phyloP scores from a whole-genome alignment of 2,888 invertebrate genomes.

The Kuschelorhynchus macadamiae region DNA sequence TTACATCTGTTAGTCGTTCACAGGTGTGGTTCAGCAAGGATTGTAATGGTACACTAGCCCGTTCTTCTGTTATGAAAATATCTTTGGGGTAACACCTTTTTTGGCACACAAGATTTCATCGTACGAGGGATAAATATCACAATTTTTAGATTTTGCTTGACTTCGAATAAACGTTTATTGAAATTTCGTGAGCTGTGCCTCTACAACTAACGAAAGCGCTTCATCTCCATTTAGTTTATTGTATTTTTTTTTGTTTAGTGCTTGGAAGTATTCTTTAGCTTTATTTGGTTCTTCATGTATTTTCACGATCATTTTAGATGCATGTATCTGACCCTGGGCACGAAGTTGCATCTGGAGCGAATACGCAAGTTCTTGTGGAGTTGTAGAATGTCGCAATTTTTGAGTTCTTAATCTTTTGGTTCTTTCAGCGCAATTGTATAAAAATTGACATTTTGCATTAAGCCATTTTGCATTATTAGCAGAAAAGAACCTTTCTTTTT shows the following conservation, averaged over 20 bases:
- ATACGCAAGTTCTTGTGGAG: constrained; percentile 10
- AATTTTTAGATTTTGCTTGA: constrained; percentile 11
- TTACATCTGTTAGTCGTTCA: constrained; percentile 1
- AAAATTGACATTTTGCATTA: no score
- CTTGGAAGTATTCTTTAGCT: background rate
- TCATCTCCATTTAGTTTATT: background rate
- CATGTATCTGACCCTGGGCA: constrained; percentile 11
- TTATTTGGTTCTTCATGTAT: constrained; percentile 7
- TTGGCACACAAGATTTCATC: constrained; percentile 9
- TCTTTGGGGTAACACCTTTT: constrained; percentile 10
- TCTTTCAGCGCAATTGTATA: constrained; percentile 7
- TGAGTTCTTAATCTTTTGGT: constrained; percentile 9
- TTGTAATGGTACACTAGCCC: no score
- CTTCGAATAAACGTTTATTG: constrained; percentile 2
- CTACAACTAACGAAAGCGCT: constrained; percentile 1
- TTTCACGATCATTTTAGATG: background rate
- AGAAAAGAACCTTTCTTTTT: no score
- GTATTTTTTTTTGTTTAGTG: background rate
- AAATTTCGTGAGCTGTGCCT: constrained; percentile 6
- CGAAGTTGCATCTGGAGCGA: constrained; percentile 8
- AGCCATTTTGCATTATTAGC: no score
- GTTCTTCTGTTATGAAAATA: constrained; percentile 2
- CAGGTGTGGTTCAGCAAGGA: background rate
- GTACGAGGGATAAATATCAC: background rate
- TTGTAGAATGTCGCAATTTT: constrained; percentile 5